phyloP scores from a whole-genome alignment of 2,113 vertebrate species.

The Drymodes brunneopygia region DNA sequence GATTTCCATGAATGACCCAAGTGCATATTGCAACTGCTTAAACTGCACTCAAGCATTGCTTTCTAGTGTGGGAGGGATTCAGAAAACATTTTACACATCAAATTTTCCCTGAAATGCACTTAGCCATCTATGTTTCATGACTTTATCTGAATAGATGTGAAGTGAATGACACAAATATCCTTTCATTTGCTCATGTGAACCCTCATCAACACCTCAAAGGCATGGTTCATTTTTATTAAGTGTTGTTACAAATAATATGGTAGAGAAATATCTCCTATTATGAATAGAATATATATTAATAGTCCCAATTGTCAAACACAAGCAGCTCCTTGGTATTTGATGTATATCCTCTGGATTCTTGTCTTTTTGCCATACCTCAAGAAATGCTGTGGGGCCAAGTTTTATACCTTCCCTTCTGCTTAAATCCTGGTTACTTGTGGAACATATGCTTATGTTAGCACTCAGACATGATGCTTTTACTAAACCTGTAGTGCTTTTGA shows the following conservation, averaged over 20 bases:
- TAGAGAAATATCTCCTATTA: not conserved
- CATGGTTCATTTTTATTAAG: not conserved
- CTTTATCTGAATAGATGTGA: not conserved
- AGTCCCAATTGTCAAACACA: not conserved
- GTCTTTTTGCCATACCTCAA: not conserved
- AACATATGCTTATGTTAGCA: not conserved
- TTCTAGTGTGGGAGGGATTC: not conserved
- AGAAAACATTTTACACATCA: not conserved
- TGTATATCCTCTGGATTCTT: not conserved
- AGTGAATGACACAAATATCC: not conserved
- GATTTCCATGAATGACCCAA: slow-evolving; percentile 18
- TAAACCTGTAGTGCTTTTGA: not conserved
- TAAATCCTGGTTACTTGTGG: not conserved
- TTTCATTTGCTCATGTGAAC: not conserved
- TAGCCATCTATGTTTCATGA: not conserved
- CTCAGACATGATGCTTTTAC: not conserved
- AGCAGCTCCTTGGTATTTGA: not conserved
- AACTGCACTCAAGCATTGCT: not conserved
- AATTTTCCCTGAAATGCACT: not conserved
- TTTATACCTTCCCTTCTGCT: not conserved
- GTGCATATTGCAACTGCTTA: not conserved
- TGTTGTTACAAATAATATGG: not conserved
- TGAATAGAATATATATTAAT: not conserved
- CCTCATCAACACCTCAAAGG: not conserved
- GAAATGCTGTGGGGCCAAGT: not conserved